Conservation (phyloP, 64 coral and sea anemone genomes). For the Pocillopora verrucosa region DNA sequence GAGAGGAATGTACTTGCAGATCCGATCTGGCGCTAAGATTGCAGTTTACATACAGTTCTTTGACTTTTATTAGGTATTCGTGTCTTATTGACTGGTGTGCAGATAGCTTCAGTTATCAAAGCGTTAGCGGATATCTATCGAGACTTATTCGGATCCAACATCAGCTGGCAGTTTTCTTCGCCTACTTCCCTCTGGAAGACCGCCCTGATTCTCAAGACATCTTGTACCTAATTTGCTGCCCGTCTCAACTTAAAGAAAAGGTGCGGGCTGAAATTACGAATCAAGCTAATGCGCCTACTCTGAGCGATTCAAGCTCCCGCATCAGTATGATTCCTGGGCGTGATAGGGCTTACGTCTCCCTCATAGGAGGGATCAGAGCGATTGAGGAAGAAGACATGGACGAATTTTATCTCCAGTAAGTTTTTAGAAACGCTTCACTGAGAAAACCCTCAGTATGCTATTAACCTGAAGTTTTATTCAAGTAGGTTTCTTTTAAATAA, state of each 20-base stretch:
- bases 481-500: no score
- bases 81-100: slow-evolving; percentile 3
- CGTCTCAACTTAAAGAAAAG: not conserved
- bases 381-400: not conserved
- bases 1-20: no score
- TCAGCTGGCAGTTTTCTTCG: slow-evolving; percentile 9
- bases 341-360: slow-evolving; percentile 12
- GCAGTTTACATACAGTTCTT: not conserved
- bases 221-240: slow-evolving; percentile 12
- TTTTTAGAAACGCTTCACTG: not conserved
- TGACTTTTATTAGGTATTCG: not conserved
- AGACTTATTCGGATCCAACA: slow-evolving; percentile 13
- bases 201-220: slow-evolving; percentile 25
- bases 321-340: not conserved
- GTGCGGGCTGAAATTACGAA: not conserved
- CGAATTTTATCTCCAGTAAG: not conserved
- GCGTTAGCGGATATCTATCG: not conserved
- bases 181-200: not conserved
- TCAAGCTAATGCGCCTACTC: not conserved
- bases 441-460: no score
- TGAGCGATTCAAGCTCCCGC: not conserved
- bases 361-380: not conserved
- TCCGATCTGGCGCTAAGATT: no score
- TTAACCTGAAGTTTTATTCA: no score
- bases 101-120: not conserved